These are phyloP conservation scores for Chaetodon trifasciatus DNA, from an alignment of 2,797 vertebrate species.

Conservation along the genomic window DNA sequence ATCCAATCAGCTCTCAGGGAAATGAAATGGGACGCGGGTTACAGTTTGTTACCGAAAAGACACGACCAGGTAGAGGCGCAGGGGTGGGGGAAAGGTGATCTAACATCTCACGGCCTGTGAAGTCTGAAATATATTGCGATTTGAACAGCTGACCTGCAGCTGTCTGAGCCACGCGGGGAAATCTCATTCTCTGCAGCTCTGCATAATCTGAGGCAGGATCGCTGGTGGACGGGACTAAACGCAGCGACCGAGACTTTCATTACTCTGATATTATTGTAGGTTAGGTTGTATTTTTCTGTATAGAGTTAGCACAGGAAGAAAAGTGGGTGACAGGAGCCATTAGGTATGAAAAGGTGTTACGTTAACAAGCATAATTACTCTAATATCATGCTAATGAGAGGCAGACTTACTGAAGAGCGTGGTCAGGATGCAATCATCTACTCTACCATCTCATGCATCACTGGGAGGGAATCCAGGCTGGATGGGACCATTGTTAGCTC, in stretches of 20 bases:
- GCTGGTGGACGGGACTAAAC: slow-evolving; percentile 31
- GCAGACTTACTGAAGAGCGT: neutral
- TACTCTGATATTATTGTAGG: slow-evolving; percentile 62
- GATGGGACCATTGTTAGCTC: slow-evolving; percentile 5
- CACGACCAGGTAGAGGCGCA: slow-evolving; percentile 50
- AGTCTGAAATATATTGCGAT: slow-evolving; percentile 72
- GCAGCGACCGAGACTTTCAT: slow-evolving; percentile 55
- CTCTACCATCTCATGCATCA: neutral
- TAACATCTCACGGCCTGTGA: slow-evolving; percentile 66
- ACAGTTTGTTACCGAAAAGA: slow-evolving; percentile 75
- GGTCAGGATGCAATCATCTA: slow-evolving; percentile 24
- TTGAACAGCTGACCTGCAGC: slow-evolving; percentile 72
- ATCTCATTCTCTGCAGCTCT: slow-evolving; percentile 65
- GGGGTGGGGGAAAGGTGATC: slow-evolving; percentile 58
- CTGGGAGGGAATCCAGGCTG: slow-evolving; percentile 9
- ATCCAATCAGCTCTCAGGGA: slow-evolving; percentile 85
- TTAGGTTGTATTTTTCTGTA: slow-evolving; percentile 6
- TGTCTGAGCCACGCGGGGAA: slow-evolving; percentile 47
- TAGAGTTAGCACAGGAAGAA: slow-evolving; percentile 1
- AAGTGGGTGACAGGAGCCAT: slow-evolving; percentile 6
- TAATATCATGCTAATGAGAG: slow-evolving; percentile 10
- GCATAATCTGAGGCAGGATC: slow-evolving; percentile 72
- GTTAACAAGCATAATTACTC: slow-evolving; percentile 1
- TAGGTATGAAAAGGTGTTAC: slow-evolving; percentile 13
- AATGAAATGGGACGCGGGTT: slow-evolving; percentile 82